Evolutionary conservation across 2,888 invertebrate species (phyloP).

Genomic region (Villa cingulata): DNA sequence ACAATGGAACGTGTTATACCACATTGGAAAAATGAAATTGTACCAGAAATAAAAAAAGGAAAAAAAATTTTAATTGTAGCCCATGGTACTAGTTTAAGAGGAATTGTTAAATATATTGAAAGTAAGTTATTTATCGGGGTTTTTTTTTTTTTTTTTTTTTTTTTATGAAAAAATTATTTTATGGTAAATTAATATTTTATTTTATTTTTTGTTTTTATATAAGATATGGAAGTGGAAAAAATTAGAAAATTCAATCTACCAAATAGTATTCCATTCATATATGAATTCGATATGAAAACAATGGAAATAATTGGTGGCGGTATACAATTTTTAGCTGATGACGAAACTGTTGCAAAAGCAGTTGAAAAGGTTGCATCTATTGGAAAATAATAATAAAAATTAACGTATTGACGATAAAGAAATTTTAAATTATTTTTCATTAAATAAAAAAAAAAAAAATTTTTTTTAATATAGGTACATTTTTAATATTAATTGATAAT

Average conservation of each 20-base stretch:
- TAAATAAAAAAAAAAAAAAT: too few relatives aligned
- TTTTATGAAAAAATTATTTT: neutral
- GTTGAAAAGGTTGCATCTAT: conserved; percentile 67
- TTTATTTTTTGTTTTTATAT: conserved; percentile 11
- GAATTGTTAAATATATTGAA: conserved; percentile 76
- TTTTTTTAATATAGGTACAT: too few relatives aligned
- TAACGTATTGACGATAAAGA: too few relatives aligned
- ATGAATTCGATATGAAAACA: conserved; percentile 52
- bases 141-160: too few relatives aligned
- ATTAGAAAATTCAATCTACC: conserved; percentile 66
- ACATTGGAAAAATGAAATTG: conserved; percentile 73
- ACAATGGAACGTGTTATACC: conserved; percentile 72
- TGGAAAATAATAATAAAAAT: conserved; percentile 39
- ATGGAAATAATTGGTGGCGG: conserved; percentile 55
- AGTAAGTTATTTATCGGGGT: conserved; percentile 45
- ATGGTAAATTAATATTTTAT: neutral
- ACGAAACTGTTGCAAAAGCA: conserved; percentile 60
- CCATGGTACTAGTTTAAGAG: conserved; percentile 75
- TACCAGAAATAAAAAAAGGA: conserved; percentile 52
- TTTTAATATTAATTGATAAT: too few relatives aligned
- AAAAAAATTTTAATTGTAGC: conserved; percentile 69
- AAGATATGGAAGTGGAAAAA: conserved; percentile 53
- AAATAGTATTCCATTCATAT: conserved; percentile 68
- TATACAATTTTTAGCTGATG: conserved; percentile 64
- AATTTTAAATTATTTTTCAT: too few relatives aligned